Conservation (phyloP, 37 sponge, comb jelly and placozoan genomes). For the Aphrocallistes beatrix region DNA sequence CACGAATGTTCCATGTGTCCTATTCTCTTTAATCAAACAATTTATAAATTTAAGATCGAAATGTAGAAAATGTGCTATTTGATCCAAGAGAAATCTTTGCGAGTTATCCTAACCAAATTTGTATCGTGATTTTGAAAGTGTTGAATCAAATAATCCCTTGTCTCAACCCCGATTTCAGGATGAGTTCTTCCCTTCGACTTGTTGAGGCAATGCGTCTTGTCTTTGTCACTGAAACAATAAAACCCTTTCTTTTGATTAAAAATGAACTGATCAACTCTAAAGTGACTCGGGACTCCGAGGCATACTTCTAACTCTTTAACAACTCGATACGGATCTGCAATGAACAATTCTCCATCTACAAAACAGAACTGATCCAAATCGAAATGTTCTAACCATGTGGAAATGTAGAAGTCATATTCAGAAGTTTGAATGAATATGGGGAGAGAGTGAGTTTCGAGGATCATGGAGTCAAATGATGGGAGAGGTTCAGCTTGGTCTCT, state of each 20-base stretch:
- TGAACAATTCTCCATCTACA: conserved; percentile 61
- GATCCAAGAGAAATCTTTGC: conserved; percentile 25
- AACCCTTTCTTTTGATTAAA: conserved; percentile 31
- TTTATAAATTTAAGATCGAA: no score
- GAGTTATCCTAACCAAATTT: conserved; percentile 15
- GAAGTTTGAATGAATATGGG: background rate
- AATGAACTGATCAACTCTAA: conserved; percentile 39
- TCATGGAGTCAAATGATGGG: conserved; percentile 36
- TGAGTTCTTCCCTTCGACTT: conserved; percentile 58
- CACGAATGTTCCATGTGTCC: no score
- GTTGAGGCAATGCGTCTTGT: conserved; percentile 14
- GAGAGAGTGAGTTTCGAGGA: background rate
- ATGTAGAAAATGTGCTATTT: background rate
- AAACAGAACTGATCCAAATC: conserved; percentile 44
- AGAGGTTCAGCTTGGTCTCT: background rate
- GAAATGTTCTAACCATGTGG: conserved; percentile 52
- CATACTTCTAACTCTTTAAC: conserved; percentile 42
- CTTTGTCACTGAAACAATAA: conserved; percentile 38
- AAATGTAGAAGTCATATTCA: conserved; percentile 42
- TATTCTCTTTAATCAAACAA: no score
- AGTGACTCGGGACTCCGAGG: conserved; percentile 33
- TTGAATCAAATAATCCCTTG: conserved; percentile 21
- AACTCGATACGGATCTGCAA: conserved; percentile 38
- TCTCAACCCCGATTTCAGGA: conserved; percentile 31
- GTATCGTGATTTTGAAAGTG: conserved; percentile 35